Base-by-base conservation (phyloP, 2,113 vertebrate species). In the Rhinoderma darwinii region DNA sequence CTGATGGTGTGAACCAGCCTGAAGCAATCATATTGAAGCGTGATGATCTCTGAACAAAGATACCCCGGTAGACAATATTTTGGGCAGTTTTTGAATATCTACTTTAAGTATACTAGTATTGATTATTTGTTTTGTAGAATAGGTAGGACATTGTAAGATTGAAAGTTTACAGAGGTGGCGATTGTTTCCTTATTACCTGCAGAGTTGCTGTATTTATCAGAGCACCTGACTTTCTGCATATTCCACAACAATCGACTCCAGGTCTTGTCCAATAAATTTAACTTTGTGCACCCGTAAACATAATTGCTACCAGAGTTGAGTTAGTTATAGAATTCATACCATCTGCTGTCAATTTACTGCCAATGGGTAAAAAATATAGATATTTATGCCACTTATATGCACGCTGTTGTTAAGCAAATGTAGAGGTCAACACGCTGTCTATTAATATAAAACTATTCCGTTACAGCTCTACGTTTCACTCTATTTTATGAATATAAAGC, bases 321-420 rank as follows among this genome's bases (percentile, higher is more conserved):
- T 79, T 51, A 51, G 6, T 77, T 79, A n/a, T 79, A 30, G 32
- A 79, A 37, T 41, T 61, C 54, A 39, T 80, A 39, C 35, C 35
- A 61, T 59, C 51, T 80, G 51, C 25, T 22, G 47, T 59, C 76
- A 56, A 6, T 59, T 37, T 56, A 25, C 76, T 79, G 27, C 44
- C 51, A 37, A 79, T 32, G 3, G 50, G 20, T 79, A 79, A 39
- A n/a, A 56, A 20, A 79, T 59, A 79, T 59, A 39, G 27, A 41
- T 80, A 61, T 80, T 56, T 56, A 37, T 79, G 37, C 37, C 35
- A 41, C 30, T 61, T 20, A 39, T 35, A 12, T 35, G 15, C 47
- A 51, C 30, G 14, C 3, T 54, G 12, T 50, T 47, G 75, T 32
- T 32, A 78, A 47, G n/a, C 17, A 50, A 76, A 37, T 78, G 27